phyloP scores from a whole-genome alignment of 2,113 vertebrate species.

The Phylloscopus trochilus region DNA sequence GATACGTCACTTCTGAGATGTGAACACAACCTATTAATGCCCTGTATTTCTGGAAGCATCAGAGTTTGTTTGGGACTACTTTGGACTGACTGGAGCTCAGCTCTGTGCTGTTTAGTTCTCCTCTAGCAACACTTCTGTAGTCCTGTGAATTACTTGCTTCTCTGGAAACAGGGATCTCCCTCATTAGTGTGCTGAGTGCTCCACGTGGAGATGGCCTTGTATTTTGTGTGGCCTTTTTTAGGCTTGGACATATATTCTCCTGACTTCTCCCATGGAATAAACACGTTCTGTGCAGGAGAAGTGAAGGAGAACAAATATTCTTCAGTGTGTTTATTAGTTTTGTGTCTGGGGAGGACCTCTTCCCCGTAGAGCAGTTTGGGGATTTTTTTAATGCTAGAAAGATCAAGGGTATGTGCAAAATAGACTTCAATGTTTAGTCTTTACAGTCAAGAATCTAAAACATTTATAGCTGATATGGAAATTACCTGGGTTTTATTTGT shows the following conservation, averaged over 20 bases:
- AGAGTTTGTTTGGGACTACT: background rate
- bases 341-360: background rate
- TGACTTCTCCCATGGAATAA: background rate
- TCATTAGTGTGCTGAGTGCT: background rate
- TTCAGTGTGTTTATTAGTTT: background rate
- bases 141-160: background rate
- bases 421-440: background rate
- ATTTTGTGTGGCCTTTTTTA: background rate
- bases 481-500: fast-evolving
- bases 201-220: background rate
- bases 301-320: background rate
- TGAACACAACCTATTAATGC: background rate
- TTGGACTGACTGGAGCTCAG: background rate
- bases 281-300: background rate
- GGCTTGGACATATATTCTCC: background rate
- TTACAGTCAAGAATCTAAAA: background rate
- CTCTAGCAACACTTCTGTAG: background rate
- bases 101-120: background rate
- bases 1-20: fast-evolving
- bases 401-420: background rate
- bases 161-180: background rate
- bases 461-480: background rate
- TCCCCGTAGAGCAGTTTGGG: background rate
- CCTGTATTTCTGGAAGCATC: background rate
- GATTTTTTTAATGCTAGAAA: background rate